Percentiles rank a stretch among this genome's conserved stretches.
Conservation (phyloP, 2,888 invertebrate species). For the Phortica magna region DNA sequence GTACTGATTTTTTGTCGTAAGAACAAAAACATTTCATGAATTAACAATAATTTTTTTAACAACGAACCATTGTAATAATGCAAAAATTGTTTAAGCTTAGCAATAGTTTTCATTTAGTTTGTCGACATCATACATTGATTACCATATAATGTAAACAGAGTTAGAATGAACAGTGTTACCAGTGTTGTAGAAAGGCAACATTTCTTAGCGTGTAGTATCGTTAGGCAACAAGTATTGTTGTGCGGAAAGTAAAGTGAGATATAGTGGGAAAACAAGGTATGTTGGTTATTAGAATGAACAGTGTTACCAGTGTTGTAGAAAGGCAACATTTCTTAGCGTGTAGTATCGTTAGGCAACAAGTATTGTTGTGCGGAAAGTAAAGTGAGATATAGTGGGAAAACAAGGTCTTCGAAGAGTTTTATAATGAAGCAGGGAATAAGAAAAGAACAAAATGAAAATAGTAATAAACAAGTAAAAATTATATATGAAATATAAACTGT, state of each 20-base stretch:
- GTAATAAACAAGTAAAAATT: neutral
- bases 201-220: neutral
- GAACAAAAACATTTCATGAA: neutral
- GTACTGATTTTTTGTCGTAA: conserved; percentile 26
- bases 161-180: too few relatives aligned
- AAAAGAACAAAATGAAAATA: conserved; percentile 11
- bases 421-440: conserved; percentile 12
- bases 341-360: neutral
- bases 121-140: neutral
- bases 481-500: conserved; percentile 18
- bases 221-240: neutral
- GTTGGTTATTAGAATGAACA: too few relatives aligned
- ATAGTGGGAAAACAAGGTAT: too few relatives aligned
- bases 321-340: neutral
- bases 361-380: neutral
- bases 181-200: neutral
- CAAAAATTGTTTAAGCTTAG: neutral
- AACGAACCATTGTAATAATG: neutral
- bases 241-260: neutral
- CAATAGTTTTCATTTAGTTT: neutral
- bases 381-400: neutral
- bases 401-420: neutral
- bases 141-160: too few relatives aligned
- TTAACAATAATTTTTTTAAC: neutral
- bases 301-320: neutral